Evolutionary conservation across 2,888 invertebrate species (phyloP).

Genomic region (Pristionchus mayeri): DNA sequence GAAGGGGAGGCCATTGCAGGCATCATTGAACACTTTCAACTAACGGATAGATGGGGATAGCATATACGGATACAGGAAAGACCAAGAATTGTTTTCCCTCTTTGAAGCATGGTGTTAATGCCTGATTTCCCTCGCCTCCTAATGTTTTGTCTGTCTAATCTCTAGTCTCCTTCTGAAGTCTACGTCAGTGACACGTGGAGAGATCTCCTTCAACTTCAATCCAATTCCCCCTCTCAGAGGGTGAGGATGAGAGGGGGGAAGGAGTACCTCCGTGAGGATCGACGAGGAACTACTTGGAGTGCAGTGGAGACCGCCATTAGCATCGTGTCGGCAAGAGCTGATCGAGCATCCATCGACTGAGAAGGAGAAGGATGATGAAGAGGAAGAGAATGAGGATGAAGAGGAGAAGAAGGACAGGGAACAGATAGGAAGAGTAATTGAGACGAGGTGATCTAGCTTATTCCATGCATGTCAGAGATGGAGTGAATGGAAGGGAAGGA

Average conservation of each 20-base stretch:
- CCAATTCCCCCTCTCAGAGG: background rate
- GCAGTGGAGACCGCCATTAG: constrained; percentile 50
- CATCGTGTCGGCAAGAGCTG: constrained; percentile 49
- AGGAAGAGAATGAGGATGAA: background rate
- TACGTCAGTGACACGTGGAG: background rate
- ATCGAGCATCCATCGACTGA: constrained; percentile 51
- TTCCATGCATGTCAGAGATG: constrained; percentile 24
- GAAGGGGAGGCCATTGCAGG: background rate
- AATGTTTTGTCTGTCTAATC: background rate
- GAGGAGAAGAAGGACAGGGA: background rate
- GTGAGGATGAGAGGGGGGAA: background rate
- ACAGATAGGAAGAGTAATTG: background rate
- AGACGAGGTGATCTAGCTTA: too few relatives aligned
- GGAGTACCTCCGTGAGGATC: constrained; percentile 28
- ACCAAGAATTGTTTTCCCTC: too few relatives aligned
- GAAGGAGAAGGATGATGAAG: background rate
- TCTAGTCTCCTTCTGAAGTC: background rate
- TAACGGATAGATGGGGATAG: too few relatives aligned
- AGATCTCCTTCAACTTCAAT: constrained; percentile 17
- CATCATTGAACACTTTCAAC: background rate
- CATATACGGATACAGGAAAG: too few relatives aligned
- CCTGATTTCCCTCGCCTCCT: background rate
- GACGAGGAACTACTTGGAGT: constrained; percentile 44
- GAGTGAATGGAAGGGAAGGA: too few relatives aligned
- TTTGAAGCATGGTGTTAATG: too few relatives aligned